Percentiles rank a stretch among this genome's conserved stretches.
Evolutionary conservation across 1,140 invertebrate species (phyloP).

Genomic region (Ylistrum balloti): DNA sequence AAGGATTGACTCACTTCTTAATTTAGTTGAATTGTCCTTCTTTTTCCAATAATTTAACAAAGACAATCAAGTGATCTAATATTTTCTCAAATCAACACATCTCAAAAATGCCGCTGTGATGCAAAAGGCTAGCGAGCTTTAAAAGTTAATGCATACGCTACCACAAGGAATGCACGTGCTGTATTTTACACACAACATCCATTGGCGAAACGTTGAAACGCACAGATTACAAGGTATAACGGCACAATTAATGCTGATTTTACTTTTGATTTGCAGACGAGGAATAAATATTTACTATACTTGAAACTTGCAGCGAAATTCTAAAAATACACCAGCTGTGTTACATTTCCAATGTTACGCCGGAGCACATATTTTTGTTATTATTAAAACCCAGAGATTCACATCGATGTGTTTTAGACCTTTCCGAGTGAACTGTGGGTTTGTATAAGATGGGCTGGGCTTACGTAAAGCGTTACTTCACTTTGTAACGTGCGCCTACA

Average conservation of each 20-base stretch:
- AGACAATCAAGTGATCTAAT: not conserved
- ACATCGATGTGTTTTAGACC: not conserved
- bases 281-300: not conserved
- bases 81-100: not conserved
- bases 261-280: not conserved
- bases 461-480: not conserved
- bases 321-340: not conserved
- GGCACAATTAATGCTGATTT: not conserved
- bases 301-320: not conserved
- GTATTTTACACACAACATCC: not conserved
- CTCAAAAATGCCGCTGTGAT: not conserved
- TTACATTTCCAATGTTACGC: not conserved
- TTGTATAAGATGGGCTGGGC: conserved; percentile 16
- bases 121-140: not conserved
- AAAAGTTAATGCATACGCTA: not conserved
- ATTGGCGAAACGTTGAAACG: not conserved
- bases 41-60: not conserved
- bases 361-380: not conserved
- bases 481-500: not conserved
- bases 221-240: not conserved
- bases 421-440: not conserved
- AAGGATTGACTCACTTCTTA: not conserved
- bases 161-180: not conserved
- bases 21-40: not conserved
- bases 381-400: not conserved